Evolutionary conservation across 2,797 vertebrate genomes (phyloP).

Genomic region (Chrysocyon brachyurus): DNA sequence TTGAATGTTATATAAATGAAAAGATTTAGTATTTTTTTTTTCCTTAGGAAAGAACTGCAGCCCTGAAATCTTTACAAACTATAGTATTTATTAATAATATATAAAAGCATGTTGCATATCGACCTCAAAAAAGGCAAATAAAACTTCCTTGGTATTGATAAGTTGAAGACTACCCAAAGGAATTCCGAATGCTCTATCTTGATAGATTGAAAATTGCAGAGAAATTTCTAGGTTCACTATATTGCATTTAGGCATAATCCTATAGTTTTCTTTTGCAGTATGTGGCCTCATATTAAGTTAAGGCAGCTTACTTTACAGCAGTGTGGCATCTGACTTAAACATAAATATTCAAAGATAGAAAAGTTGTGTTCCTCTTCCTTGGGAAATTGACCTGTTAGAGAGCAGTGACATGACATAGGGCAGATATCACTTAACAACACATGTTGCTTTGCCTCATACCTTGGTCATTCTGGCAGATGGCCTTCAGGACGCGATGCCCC

Average conservation of each 20-base stretch:
- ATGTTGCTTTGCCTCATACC: conserved; percentile 87
- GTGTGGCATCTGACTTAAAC: neutral
- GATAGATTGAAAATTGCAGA: conserved; percentile 79
- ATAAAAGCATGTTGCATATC: conserved; percentile 78
- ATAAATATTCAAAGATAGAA: neutral
- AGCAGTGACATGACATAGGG: accelerated
- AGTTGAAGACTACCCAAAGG: conserved; percentile 73
- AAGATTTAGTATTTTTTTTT: conserved; percentile 63
- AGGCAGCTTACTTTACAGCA: neutral
- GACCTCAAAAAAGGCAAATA: conserved; percentile 79
- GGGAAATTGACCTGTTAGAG: neutral
- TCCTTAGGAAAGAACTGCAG: conserved; percentile 74
- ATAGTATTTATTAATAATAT: conserved; percentile 82
- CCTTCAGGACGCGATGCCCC: conserved; percentile 90
- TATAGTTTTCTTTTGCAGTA: neutral
- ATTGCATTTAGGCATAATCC: neutral
- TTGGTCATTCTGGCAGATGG: conserved; percentile 90
- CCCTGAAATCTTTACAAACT: conserved; percentile 69
- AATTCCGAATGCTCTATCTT: conserved; percentile 74
- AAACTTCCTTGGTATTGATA: conserved; percentile 73
- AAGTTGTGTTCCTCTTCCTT: neutral
- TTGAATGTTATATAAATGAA: conserved; percentile 80
- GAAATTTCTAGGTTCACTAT: conserved; percentile 70
- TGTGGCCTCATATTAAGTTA: neutral
- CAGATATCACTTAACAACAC: neutral